A percentile compares a stretch with the other conserved stretches of the same genome.
Conservation (phyloP, 2,888 invertebrate genomes). For the Lasioglossum villosulum region DNA sequence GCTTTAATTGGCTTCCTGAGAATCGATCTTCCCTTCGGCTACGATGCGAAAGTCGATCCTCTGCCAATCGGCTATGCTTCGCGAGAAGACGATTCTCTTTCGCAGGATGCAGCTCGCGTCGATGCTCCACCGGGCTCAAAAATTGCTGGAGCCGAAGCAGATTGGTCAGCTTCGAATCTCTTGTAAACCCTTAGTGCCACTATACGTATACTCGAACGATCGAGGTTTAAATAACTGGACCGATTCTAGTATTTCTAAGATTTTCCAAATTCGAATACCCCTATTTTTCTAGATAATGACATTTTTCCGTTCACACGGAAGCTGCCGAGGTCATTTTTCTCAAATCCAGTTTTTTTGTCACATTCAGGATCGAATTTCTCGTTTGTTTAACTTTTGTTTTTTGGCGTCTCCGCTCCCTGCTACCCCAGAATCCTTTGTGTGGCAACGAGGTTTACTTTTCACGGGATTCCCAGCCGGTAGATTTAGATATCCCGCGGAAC, state of each 20-base stretch:
- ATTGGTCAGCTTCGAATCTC: too few relatives aligned
- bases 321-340: not conserved
- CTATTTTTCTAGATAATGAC: not conserved
- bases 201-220: too few relatives aligned
- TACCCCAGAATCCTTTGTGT: not conserved
- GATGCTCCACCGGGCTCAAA: not conserved
- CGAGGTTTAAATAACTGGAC: not conserved
- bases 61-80: not conserved
- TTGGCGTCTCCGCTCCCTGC: not conserved
- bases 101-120: not conserved
- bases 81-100: not conserved
- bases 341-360: not conserved
- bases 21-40: slow-evolving; percentile 42
- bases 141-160: not conserved
- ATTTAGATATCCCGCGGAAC: slow-evolving; percentile 41
- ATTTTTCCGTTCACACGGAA: not conserved
- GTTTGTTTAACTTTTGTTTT: slow-evolving; percentile 1
- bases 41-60: not conserved
- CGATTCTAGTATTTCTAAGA: not conserved
- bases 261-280: not conserved
- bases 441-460: slow-evolving; percentile 41
- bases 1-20: slow-evolving; percentile 47
- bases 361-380: not conserved
- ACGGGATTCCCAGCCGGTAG: slow-evolving; percentile 32
- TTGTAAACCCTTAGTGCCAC: too few relatives aligned